phyloP scores from a whole-genome alignment of 2,113 vertebrate genomes.

The Tympanuchus pallidicinctus region DNA sequence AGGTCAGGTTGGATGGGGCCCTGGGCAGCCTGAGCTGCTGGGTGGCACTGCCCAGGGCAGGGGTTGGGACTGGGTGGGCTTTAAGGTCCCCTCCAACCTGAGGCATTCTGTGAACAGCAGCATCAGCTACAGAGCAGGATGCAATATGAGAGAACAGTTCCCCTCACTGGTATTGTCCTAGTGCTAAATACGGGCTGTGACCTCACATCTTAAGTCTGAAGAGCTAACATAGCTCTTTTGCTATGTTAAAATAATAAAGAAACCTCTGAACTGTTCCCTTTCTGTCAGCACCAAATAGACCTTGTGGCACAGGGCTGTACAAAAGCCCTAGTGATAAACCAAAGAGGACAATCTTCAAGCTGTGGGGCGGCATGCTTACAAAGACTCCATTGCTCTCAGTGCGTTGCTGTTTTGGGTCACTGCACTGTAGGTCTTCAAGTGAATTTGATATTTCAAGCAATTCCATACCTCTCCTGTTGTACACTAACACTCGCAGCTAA shows the following conservation, averaged over 20 bases:
- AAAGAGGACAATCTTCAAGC: not conserved
- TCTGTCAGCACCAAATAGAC: not conserved
- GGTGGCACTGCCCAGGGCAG: no score
- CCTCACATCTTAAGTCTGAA: not conserved
- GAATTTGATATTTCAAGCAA: not conserved
- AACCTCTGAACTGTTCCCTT: not conserved
- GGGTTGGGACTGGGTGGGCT: no score
- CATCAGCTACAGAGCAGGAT: not conserved
- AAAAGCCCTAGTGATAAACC: not conserved
- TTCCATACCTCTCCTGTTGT: not conserved
- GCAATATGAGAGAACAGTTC: not conserved
- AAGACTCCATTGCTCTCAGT: not conserved
- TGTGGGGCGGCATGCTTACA: not conserved
- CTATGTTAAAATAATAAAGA: rapidly evolving
- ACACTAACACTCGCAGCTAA: not conserved
- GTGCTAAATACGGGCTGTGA: not conserved
- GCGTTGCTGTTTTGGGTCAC: not conserved
- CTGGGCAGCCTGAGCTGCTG: no score
- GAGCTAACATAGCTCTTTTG: not conserved
- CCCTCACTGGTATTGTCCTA: rapidly evolving
- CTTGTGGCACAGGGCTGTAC: not conserved
- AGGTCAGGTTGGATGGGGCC: no score
- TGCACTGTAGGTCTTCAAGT: not conserved
- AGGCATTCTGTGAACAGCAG: not conserved
- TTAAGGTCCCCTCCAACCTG: no score